Percentiles rank a stretch among this genome's conserved stretches.
Conservation (phyloP, 2,113 vertebrate genomes). For the Mugil cephalus region DNA sequence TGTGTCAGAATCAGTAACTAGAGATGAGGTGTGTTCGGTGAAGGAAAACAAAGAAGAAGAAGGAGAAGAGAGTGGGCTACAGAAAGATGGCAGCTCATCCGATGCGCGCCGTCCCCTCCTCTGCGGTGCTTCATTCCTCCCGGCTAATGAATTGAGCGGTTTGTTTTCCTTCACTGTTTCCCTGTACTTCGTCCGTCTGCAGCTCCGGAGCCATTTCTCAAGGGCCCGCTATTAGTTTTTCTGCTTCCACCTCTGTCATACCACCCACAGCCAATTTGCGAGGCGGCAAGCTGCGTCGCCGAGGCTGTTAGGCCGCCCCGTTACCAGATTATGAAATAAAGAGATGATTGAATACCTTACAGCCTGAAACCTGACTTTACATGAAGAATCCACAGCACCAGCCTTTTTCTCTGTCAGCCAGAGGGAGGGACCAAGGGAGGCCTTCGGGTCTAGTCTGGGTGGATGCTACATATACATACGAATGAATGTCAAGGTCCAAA, state of each 20-base stretch:
- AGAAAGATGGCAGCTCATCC: constrained; percentile 24
- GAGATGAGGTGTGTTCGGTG: not conserved
- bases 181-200: not conserved
- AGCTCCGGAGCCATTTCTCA: constrained; percentile 1
- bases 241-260: not conserved
- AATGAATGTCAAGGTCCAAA: no score
- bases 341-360: no score
- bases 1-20: constrained; percentile 18
- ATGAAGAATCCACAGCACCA: no score
- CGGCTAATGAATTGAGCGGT: constrained; percentile 18
- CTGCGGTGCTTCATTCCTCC: not conserved
- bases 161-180: not conserved
- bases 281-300: not conserved
- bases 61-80: constrained; percentile 39
- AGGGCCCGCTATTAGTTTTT: not conserved
- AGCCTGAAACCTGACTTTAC: no score
- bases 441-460: no score
- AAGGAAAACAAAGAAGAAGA: not conserved
- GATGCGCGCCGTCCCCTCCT: constrained; percentile 11
- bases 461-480: no score
- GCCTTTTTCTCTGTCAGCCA: no score
- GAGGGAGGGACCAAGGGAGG: no score
- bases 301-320: no score
- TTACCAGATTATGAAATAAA: no score
- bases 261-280: constrained; percentile 7